Evolutionary conservation across 2,113 vertebrate genomes (phyloP), one percentile per base, ranked within the genome.

Genomic region (Carettochelys insculpta): DNA sequence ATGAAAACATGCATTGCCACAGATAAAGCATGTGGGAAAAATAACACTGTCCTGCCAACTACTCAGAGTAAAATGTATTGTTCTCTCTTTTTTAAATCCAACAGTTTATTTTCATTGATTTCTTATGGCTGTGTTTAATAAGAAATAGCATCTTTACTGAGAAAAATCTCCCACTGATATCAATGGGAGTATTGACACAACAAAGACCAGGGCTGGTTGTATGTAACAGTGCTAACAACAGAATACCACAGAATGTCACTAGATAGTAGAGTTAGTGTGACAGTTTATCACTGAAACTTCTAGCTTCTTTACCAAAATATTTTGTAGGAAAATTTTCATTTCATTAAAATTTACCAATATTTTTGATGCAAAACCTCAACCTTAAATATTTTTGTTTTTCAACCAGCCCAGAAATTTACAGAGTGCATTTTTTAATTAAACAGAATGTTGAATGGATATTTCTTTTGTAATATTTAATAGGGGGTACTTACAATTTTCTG

Each of bases 91-190:
- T 82, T 19, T 19, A 65, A 93, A 90, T 92, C 45, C 27, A 76
- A 83, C 77, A 54, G 31, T 31, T 8, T 8, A 7, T 56, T 89
- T 94, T 85, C 92, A 75, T 76, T 52, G 77, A 52, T 45, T 85
- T n/a, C 11, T 52, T 87, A n/a, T 29, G 80, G 41, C 51, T n/a
- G 19, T 8, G 20, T 11, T 3, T 27, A 50, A 5, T 17, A 38
- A 20, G n/a, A 68, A n/a, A 68, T 20, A 22, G n/a, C 83, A 85
- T 81, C 58, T 93, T 88, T 51, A 89, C 86, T 94, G 22, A 89
- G 75, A 89, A 17, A 77, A 76, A 8, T 48, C 7, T 16, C 56
- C 78, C 86, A 73, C 47, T 68, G 22, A 47, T 77, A 52, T 4
- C 25, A 1, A 2, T 24, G 45, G 47, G 38, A 8, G 10, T 45